Percentiles rank a stretch among this genome's conserved stretches.
Evolutionary conservation across 1,140 invertebrate genomes (phyloP).

Genomic region (Megalonaias nervosa): DNA sequence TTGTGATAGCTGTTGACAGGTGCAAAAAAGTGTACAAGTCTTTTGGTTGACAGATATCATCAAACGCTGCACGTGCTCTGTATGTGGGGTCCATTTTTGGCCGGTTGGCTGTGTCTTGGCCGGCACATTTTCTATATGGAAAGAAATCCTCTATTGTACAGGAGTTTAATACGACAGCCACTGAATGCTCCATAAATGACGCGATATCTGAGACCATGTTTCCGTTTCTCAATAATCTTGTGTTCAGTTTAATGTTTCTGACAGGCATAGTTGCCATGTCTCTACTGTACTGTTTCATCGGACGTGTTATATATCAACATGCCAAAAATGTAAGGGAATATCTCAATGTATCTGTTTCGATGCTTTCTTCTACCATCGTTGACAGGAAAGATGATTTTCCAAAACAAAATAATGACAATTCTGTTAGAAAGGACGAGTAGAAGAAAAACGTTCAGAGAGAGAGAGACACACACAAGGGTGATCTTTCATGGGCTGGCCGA

Average conservation of each 20-base stretch:
- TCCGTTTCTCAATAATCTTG: conserved; percentile 5
- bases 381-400: too few relatives aligned
- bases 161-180: conserved; percentile 20
- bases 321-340: not conserved
- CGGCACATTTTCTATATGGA: conserved; percentile 17
- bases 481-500: too few relatives aligned
- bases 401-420: too few relatives aligned
- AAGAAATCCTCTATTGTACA: conserved; percentile 13
- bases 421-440: too few relatives aligned
- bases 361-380: too few relatives aligned
- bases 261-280: conserved; percentile 12
- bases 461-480: too few relatives aligned
- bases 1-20: conserved; percentile 26
- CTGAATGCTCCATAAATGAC: conserved; percentile 25
- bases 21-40: conserved; percentile 29
- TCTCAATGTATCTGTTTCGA: too few relatives aligned
- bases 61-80: not conserved
- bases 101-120: conserved; percentile 5
- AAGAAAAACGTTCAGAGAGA: too few relatives aligned
- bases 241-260: conserved; percentile 17
- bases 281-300: conserved; percentile 25
- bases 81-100: conserved; percentile 2
- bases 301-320: conserved; percentile 11
- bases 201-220: conserved; percentile 2
- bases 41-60: conserved; percentile 19